Percentiles rank a stretch among this genome's conserved stretches.
Evolutionary conservation across 1,140 invertebrate genomes (phyloP).

Genomic region (Drosophila kurseongensis): DNA sequence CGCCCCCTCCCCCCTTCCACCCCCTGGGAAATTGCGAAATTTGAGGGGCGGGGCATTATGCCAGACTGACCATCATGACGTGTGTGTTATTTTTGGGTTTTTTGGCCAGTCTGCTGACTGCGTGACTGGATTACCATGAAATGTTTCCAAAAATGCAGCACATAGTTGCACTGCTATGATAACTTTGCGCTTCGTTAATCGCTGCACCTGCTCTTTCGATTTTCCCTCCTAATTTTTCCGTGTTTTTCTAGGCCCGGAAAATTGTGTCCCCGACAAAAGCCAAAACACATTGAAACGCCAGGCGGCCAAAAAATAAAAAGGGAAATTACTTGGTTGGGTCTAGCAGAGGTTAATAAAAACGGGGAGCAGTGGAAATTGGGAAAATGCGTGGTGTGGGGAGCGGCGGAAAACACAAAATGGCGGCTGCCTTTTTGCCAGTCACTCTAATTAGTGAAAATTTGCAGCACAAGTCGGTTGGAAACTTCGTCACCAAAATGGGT

Average conservation of each 20-base stretch:
- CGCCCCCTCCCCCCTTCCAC: conserved; percentile 25
- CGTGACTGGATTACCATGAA: conserved; percentile 53
- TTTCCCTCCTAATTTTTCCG: conserved; percentile 19
- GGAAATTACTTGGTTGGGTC: conserved; percentile 8
- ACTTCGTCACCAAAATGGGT: conserved; percentile 60
- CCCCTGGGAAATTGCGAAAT: conserved; percentile 7
- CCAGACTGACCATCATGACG: conserved; percentile 2
- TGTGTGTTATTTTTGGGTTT: conserved; percentile 48
- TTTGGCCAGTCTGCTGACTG: conserved; percentile 34
- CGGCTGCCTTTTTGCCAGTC: conserved; percentile 58
- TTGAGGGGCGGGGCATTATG: background rate
- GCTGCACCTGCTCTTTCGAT: conserved; percentile 58
- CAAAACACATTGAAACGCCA: conserved; percentile 29
- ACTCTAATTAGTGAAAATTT: conserved; percentile 81
- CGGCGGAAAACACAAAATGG: conserved; percentile 61
- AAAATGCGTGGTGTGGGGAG: background rate
- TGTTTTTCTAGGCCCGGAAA: conserved; percentile 38
- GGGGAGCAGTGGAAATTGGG: background rate
- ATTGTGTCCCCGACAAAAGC: conserved; percentile 29
- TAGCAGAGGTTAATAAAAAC: background rate
- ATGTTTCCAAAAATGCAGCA: conserved; percentile 35
- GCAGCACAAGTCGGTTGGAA: conserved; percentile 77
- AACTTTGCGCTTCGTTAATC: conserved; percentile 82
- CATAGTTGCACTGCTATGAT: conserved; percentile 64
- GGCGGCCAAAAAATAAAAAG: conserved; percentile 11